Evolutionary conservation across 64 coral and sea anemone genomes (phyloP), one percentile per base, ranked within the genome.

Genomic region (Montipora capricornis): DNA sequence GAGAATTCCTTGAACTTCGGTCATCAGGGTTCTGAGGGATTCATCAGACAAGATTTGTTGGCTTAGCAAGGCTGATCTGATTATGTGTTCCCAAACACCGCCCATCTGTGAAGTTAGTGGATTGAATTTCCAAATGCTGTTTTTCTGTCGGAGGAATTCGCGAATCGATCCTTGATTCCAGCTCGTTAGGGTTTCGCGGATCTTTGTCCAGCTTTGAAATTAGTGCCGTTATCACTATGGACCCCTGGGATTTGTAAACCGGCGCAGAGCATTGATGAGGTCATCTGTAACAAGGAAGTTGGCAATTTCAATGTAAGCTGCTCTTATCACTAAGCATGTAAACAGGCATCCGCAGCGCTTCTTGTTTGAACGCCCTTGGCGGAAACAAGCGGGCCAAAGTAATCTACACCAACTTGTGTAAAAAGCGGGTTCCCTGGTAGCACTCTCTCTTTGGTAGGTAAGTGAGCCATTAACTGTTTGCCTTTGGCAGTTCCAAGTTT

Each of bases 211-310:
- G 77, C 89, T 37, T 20, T 14, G 20, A 91, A 91, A 61, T 91
- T 91, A 0, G 89, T 82, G 4, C 89, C 89, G 80, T 91, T 82
- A 11, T 90, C 88, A 78, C 87, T 89, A 24, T 24, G 29, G 57
- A 89, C 89, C 89, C 67, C 89, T 68, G 4, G 22, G 64, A 20
- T 16, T 73, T 3, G 2, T 17, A 50, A 82, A 91, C 44, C 89
- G 67, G 20, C 89, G 16, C 1, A 91, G n/a, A 3, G 89, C 89
- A 1, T 29, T 29, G 29, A 29, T 29, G 29, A 29, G 81, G 2
- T 3, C 20, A 71, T 59, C 58, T 3, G 77, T 91, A 8, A 80
- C 77, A 16, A 91, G 51, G 1, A 64, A 88, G n/a, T 74, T 14
- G 1, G 67, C 60, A 0, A 74, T 15, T 64, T 91, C 77, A 15